Percentiles rank a stretch among this genome's conserved stretches.
phyloP scores from a whole-genome alignment of 2,113 vertebrate species.

The Notiomystis cincta region DNA sequence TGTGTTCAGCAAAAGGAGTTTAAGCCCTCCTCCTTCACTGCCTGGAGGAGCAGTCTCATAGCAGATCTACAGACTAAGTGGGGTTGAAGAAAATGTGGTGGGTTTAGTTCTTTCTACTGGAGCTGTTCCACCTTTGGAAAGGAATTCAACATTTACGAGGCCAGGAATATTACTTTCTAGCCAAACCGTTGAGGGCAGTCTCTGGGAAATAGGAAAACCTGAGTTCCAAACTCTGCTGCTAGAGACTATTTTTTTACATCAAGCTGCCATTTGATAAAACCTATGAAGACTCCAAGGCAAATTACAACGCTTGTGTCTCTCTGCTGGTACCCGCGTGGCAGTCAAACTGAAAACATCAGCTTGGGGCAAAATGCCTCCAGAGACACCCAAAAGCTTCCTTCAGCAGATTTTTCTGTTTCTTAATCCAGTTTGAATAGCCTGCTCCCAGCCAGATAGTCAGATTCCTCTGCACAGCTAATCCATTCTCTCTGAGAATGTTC shows the following conservation, averaged over 20 bases:
- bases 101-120: not conserved
- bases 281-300: not conserved
- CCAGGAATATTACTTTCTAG: not conserved
- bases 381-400: not conserved
- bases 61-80: not conserved
- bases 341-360: not conserved
- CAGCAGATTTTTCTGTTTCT: not conserved
- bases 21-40: not conserved
- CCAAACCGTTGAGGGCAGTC: not conserved
- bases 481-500: not conserved
- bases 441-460: not conserved
- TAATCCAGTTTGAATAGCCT: not conserved
- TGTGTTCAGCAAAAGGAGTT: not conserved
- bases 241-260: not conserved
- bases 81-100: not conserved
- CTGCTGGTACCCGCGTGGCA: accelerated
- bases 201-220: not conserved
- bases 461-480: not conserved
- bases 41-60: not conserved
- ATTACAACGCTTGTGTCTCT: not conserved
- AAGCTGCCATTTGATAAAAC: not conserved
- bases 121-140: not conserved
- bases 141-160: not conserved
- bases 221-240: not conserved
- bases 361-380: not conserved